phyloP scores from a whole-genome alignment of 92 coral and sea anemone genomes.

The Parazoanthus darwini region DNA sequence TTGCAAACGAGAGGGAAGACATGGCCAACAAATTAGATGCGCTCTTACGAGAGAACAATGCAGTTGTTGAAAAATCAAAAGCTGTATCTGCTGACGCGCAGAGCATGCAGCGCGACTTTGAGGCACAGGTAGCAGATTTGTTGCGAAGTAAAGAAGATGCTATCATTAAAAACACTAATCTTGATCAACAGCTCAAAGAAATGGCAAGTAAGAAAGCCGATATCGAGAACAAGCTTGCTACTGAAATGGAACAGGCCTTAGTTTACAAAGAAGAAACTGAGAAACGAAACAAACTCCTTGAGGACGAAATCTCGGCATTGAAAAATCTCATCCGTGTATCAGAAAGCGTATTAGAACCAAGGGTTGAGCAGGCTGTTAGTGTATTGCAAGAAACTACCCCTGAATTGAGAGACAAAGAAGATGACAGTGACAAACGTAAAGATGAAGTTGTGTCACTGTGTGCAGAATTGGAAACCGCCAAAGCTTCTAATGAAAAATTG shows the following conservation, averaged over 20 bases:
- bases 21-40: background rate
- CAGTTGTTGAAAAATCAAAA: conserved; percentile 3
- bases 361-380: conserved; percentile 23
- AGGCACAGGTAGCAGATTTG: conserved; percentile 17
- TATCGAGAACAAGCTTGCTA: conserved; percentile 6
- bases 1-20: background rate
- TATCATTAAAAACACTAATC: background rate
- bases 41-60: conserved; percentile 12
- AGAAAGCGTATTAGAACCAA: conserved; percentile 6
- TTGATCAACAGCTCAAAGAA: conserved; percentile 24
- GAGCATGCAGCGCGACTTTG: background rate
- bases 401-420: background rate
- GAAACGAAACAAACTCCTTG: conserved; percentile 3
- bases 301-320: conserved; percentile 6
- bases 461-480: conserved; percentile 58
- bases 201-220: conserved; percentile 13
- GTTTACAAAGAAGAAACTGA: conserved; percentile 10
- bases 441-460: conserved; percentile 12
- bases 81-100: background rate
- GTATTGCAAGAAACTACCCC: conserved; percentile 9
- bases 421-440: background rate
- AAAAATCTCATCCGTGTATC: background rate
- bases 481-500: conserved; percentile 72
- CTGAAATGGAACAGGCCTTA: conserved; percentile 18
- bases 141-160: conserved; percentile 13